Conservation (phyloP, 2,888 invertebrate species). For the Cephus spinipes region DNA sequence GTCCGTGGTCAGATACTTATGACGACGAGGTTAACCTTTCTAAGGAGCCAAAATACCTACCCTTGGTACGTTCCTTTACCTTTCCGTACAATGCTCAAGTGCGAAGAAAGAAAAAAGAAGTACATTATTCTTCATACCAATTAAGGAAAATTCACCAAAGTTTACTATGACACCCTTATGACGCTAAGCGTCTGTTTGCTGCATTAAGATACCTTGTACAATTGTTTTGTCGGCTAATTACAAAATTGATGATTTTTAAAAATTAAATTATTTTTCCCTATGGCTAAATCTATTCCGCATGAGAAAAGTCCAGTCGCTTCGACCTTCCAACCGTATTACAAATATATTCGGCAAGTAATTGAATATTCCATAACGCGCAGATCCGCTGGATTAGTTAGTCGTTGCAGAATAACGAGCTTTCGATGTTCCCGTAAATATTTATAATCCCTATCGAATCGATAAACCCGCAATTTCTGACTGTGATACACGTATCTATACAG, state of each 20-base stretch:
- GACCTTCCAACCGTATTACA: neutral
- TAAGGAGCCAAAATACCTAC: neutral
- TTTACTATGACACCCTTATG: neutral
- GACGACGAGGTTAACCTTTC: neutral
- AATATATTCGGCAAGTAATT: constrained; percentile 10
- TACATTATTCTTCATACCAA: neutral
- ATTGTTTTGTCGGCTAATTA: neutral
- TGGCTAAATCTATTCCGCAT: neutral
- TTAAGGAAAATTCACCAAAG: neutral
- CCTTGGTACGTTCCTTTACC: neutral
- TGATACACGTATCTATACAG: neutral
- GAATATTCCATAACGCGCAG: constrained; percentile 4
- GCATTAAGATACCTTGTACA: neutral
- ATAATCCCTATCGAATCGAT: neutral
- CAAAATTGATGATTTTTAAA: neutral
- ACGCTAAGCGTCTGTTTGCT: neutral
- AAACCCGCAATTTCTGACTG: neutral
- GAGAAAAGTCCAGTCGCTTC: neutral
- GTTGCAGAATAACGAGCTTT: constrained; percentile 2
- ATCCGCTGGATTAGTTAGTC: neutral
- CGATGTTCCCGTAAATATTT: constrained; percentile 5
- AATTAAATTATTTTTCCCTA: neutral
- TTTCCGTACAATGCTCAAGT: neutral
- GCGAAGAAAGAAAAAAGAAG: neutral
- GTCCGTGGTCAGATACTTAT: neutral